A percentile compares a stretch with the other conserved stretches of the same genome.
phyloP scores from a whole-genome alignment of 2,113 vertebrate species.

The Gambusia affinis region DNA sequence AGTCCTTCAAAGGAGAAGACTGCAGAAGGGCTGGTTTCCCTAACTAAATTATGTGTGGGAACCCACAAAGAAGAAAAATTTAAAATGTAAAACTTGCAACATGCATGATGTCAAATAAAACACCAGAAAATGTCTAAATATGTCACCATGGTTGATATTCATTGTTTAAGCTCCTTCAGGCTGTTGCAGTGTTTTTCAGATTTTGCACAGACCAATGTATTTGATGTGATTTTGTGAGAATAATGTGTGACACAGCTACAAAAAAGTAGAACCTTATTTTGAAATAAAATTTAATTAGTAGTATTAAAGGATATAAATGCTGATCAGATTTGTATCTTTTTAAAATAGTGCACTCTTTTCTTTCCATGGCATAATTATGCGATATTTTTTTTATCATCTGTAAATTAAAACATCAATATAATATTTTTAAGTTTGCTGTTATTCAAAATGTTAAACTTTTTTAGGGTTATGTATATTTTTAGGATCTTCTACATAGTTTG shows the following conservation, averaged over 20 bases:
- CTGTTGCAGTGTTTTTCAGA: not conserved
- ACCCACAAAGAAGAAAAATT: not conserved
- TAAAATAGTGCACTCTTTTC: too few relatives aligned
- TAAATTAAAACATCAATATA: too few relatives aligned
- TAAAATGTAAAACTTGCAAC: conserved; percentile 1
- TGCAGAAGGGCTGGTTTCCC: conserved; percentile 6
- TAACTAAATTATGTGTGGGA: not conserved
- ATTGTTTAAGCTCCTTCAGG: not conserved
- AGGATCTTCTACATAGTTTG: conserved; percentile 23
- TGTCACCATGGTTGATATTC: conserved; percentile 8
- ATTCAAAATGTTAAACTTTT: too few relatives aligned
- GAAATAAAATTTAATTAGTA: too few relatives aligned
- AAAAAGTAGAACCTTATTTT: not conserved
- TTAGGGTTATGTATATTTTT: too few relatives aligned
- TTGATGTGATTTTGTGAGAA: not conserved
- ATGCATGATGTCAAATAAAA: not conserved
- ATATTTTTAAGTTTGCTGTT: too few relatives aligned
- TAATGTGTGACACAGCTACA: not conserved
- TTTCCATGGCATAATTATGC: too few relatives aligned
- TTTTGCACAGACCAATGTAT: not conserved
- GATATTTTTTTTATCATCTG: too few relatives aligned
- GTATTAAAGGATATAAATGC: too few relatives aligned
- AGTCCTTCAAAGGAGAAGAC: conserved; percentile 82
- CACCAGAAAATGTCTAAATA: not conserved
- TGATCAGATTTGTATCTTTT: too few relatives aligned